A percentile compares a stretch with the other conserved stretches of the same genome.
Evolutionary conservation across 2,113 vertebrate species (phyloP).

Genomic region (Diadophis punctatus): DNA sequence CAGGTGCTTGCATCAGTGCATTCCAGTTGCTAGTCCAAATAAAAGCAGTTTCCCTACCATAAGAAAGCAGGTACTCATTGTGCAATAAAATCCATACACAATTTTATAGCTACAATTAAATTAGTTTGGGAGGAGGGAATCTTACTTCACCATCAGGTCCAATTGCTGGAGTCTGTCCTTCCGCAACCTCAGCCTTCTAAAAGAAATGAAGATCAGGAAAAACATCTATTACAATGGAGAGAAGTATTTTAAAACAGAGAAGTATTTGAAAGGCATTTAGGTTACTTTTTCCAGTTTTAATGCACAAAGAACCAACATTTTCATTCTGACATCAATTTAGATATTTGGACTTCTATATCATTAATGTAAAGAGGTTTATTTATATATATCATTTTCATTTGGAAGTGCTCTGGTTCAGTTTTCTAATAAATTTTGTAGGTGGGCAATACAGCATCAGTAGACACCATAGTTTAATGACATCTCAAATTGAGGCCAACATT

Average conservation of each 20-base stretch:
- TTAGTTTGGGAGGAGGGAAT: background rate
- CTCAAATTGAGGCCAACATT: background rate
- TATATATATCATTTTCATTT: background rate
- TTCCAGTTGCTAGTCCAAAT: background rate
- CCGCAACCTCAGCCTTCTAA: slow-evolving; percentile 81
- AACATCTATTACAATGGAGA: background rate
- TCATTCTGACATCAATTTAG: background rate
- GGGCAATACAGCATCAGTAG: background rate
- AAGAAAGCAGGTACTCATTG: background rate
- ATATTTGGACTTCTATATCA: background rate
- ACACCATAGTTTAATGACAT: background rate
- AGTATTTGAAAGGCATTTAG: too few species aligned
- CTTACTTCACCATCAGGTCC: slow-evolving; percentile 92
- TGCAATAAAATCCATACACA: background rate
- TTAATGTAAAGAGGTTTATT: background rate
- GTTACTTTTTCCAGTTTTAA: background rate
- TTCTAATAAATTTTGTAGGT: background rate
- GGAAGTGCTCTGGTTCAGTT: background rate
- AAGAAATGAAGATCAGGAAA: background rate
- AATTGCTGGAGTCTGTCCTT: slow-evolving; percentile 75
- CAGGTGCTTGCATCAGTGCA: background rate
- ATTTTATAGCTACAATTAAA: background rate
- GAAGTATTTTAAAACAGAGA: background rate
- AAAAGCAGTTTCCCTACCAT: background rate
- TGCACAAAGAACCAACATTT: background rate